Evolutionary conservation across 2,797 vertebrate species (phyloP), one percentile per base, ranked within the genome.

Genomic region (Gambusia yucatana): DNA sequence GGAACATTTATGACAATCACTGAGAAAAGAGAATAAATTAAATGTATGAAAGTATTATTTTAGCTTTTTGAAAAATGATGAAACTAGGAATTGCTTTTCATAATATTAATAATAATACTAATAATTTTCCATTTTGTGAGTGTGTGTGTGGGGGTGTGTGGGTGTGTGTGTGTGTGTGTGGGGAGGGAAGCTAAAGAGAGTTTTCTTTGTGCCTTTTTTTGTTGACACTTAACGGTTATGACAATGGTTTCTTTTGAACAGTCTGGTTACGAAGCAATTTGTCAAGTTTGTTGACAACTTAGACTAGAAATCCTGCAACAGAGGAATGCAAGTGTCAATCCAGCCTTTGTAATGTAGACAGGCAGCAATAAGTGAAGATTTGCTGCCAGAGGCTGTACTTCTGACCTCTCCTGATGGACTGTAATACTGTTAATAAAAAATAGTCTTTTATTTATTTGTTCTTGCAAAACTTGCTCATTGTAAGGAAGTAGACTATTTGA

Each of bases 181-280:
- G 83, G 6, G 84, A 88, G 71, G 36, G 36, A 55, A 81, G 82
- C 61, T 69, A 59, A 11, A 72, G 73, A 81, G 81, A 79, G 79
- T 78, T 80, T 70, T 73, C 59, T 82, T 80, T 65, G 72, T 82
- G 83, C 78, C 77, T 82, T 59, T 81, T 88, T 75, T 57, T 48
- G 77, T 83, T 89, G 89, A 88, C 82, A 74, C 73, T 86, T 75
- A 86, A 86, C 82, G 83, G 84, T 82, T 81, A 87, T 89, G 92
- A 93, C 90, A 91, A 93, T 87, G 88, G 88, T 87, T 88, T 86
- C 85, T 87, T 90, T 90, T 90, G 88, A 87, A 93, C 87, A 78
- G 81, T 61, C 82, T 88, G 78, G 84, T 89, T 91, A 86, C 86
- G 87, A 88, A 87, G 84, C 88, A 89, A 89, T 93, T 94, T 93